phyloP scores from a whole-genome alignment of 2,797 vertebrate genomes.

The Morelia viridis region DNA sequence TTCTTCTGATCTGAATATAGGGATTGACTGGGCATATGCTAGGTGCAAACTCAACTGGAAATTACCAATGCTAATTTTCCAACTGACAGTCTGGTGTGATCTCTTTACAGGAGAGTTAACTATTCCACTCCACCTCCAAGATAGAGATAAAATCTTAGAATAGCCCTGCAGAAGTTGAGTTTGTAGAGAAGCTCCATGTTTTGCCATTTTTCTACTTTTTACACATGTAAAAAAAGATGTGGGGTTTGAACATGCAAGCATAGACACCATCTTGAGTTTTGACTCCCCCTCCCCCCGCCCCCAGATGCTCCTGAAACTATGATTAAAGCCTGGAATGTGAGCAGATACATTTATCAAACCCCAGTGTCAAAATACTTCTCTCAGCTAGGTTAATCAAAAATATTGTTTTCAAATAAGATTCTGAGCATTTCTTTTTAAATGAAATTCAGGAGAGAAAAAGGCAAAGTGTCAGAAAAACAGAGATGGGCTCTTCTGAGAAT shows the following conservation, averaged over 20 bases:
- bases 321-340: not conserved
- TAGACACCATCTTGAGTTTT: not conserved
- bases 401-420: not conserved
- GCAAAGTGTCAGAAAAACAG: not conserved
- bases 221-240: not conserved
- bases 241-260: not conserved
- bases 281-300: not conserved
- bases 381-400: not conserved
- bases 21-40: not conserved
- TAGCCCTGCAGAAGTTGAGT: not conserved
- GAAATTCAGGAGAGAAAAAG: not conserved
- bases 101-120: not conserved
- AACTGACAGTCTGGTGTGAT: not conserved
- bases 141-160: not conserved
- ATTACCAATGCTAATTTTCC: not conserved
- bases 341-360: not conserved
- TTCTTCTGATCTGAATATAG: not conserved
- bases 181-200: not conserved
- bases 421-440: not conserved
- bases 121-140: not conserved
- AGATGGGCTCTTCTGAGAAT: not conserved
- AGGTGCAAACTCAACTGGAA: not conserved
- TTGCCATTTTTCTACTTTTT: not conserved
- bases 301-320: not conserved
- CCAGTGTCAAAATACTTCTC: not conserved